These are phyloP conservation scores for Apistogramma diplotaenia DNA, from an alignment of 2,113 vertebrate species.

Conservation along the genomic window DNA sequence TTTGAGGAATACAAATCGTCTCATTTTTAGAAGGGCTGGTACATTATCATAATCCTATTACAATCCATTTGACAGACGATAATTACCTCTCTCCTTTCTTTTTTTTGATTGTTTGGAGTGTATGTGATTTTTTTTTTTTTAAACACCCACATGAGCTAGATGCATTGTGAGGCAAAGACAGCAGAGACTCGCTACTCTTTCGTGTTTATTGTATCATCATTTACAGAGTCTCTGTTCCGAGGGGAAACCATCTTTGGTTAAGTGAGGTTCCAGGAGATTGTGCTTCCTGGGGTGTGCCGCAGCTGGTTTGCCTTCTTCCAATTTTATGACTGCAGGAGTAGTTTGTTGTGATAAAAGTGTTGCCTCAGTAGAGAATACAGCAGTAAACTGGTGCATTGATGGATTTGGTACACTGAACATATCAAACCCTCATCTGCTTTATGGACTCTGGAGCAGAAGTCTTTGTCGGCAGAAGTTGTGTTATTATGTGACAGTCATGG, in stretches of 20 bases:
- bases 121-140: background rate
- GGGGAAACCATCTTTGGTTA: background rate
- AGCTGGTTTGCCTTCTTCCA: background rate
- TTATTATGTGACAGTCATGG: background rate
- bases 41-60: conserved; percentile 22
- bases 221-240: background rate
- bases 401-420: background rate
- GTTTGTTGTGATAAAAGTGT: background rate
- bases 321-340: background rate
- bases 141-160: background rate
- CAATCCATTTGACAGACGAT: background rate
- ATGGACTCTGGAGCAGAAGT: background rate
- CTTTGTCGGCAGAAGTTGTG: background rate
- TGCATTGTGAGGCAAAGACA: background rate
- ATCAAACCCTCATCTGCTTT: background rate
- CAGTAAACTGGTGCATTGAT: background rate
- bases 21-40: background rate
- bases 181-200: background rate
- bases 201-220: background rate
- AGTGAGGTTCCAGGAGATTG: conserved; percentile 29
- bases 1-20: background rate
- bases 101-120: background rate
- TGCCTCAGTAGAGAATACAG: background rate
- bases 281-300: background rate
- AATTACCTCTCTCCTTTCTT: background rate